Evolutionary conservation across 2,888 invertebrate species (phyloP), one percentile per base, ranked within the genome.

Genomic region (Drosophila austrosaltans): DNA sequence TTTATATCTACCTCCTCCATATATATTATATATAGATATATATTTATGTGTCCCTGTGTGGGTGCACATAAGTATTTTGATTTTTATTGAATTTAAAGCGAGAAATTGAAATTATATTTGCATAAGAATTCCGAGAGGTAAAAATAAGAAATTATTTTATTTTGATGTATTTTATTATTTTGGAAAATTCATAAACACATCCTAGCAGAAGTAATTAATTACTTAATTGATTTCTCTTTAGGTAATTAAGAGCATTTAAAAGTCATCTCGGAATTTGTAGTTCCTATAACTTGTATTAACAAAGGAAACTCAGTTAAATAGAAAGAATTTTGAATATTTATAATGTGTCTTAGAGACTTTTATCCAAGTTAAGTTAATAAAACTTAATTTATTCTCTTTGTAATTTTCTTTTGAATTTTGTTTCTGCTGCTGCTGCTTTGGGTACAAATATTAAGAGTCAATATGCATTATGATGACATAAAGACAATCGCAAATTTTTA

Each of bases 371-470:
- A 36, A 53, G 57, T 32, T 60, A 61, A 28, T 72, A 54, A 10
- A 40, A 59, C 20, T 54, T 7, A 32, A 59, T 25, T 39, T 67
- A 62, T 58, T 30, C 48, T 58, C 16, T 61, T 61, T 39, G 6
- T 39, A 22, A 57, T 16, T 48, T 40, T 56, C 28, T 32, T 36
- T 53, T 42, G 64, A 56, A 53, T 61, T 48, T 30, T 16, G 16
- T 16, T 20, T 20, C 1, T 28, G 22, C 6, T 48, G 3, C 16
- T 30, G 54, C 8, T 56, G 20, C 32, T 2, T 53, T 30, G n/a
- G 44, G 39, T 32, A 53, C 44, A 8, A 30, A 40, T 58, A 63
- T 48, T 20, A 58, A 76, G 78, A 66, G 78, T 75, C 72, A 78
- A 78, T 82, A 80, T 69, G 58, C 48, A 40, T 68, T 54, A 16